Evolutionary conservation across 35 echinoderm and acorn worm species (phyloP), one percentile per base, ranked within the genome.

Genomic region (Holothuria glaberrima): DNA sequence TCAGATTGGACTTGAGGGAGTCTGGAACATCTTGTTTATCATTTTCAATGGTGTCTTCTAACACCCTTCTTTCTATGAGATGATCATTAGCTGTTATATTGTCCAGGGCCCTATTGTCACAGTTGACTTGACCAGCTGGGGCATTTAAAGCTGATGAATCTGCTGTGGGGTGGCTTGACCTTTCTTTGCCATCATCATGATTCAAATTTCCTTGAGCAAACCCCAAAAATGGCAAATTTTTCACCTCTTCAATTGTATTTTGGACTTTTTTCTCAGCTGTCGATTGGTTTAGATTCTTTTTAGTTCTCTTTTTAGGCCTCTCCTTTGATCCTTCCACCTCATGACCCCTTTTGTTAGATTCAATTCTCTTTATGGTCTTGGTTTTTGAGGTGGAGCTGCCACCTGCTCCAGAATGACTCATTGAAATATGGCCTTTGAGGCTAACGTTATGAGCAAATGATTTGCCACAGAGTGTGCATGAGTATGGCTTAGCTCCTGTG

Each of bases 391-490:
- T 57, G 9, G 76, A n/a, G 4, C 16, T 32, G 2, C n/a, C 48
- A 25, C 56, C 58, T 22, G 80, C 0, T 31, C 57, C 80, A 12
- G 56, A 25, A 16, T 84, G 80, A 21, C 80, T 58, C 46, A 32
- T 61, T 20, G 80, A 28, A 38, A 56, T 92, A 60, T 97, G 95
- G 6, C 92, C 90, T 72, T 97, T 97, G 33, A 97, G 66, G 46
- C 92, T 94, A 46, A 97, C 95, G 54, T 97, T 97, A 34, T 97
- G 95, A 22, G 92, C 90, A 68, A 97, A 97, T 18, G 76, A 82
- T 58, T 94, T 91, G 26, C 74, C 81, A 70, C 95, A 97, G 3
- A 94, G 9, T 30, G 90, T 82, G 82, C 95, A 97, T 25, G 80
- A 38, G 59, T 93, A 99, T 14, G 97, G 97, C 82, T 95, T 99